These are phyloP conservation scores for Oryzias dopingdopingensis DNA, from an alignment of 2,797 vertebrate genomes.

Conservation along the genomic window DNA sequence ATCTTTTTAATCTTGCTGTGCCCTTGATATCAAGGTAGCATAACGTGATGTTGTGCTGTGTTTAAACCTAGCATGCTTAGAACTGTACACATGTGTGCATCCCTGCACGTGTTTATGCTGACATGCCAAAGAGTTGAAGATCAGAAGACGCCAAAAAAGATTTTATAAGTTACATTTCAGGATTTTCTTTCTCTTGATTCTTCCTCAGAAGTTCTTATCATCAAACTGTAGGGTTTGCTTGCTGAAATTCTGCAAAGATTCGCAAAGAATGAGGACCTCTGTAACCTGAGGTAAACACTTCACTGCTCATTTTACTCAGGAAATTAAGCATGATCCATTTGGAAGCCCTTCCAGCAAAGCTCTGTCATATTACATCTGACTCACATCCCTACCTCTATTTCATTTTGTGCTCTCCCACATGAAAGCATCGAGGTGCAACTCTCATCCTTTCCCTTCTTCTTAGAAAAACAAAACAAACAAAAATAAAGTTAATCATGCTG, in stretches of 20 bases:
- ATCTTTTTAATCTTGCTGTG: conserved; percentile 40
- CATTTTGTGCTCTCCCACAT: conserved; percentile 19
- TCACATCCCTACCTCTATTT: conserved; percentile 30
- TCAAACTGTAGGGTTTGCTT: conserved; percentile 35
- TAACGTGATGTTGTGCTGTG: conserved; percentile 38
- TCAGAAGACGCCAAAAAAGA: conserved; percentile 13
- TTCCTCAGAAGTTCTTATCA: conserved; percentile 36
- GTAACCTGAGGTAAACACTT: conserved; percentile 45
- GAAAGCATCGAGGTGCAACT: conserved; percentile 10
- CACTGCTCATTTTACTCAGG: conserved; percentile 24
- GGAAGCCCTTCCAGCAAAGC: conserved; percentile 25
- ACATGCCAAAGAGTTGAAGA: conserved; percentile 9
- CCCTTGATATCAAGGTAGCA: conserved; percentile 51
- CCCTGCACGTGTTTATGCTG: conserved; percentile 18
- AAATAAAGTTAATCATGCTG: too few relatives aligned
- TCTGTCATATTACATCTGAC: conserved; percentile 35
- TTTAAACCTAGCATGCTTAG: conserved; percentile 37
- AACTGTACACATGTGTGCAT: not conserved
- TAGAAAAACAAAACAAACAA: not conserved
- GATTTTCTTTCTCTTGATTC: conserved; percentile 31
- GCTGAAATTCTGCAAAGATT: conserved; percentile 44
- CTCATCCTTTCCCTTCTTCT: not conserved
- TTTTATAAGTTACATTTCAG: conserved; percentile 36
- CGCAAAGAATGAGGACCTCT: conserved; percentile 28
- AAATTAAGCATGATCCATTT: conserved; percentile 50